Evolutionary conservation across 2,113 vertebrate species (phyloP).

Genomic region (Megalops atlanticus): DNA sequence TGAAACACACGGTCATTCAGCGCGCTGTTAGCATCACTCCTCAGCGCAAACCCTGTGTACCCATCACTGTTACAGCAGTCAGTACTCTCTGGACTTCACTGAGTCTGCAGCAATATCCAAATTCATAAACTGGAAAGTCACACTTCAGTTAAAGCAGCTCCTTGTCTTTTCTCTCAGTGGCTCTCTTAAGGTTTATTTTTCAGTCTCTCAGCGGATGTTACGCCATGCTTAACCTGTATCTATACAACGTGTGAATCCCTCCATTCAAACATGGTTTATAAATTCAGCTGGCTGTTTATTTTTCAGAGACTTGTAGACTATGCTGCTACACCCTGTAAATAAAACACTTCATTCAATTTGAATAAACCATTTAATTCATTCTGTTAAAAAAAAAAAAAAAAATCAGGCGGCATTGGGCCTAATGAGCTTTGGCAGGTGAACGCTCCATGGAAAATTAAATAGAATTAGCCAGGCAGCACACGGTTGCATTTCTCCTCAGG

Average conservation of each 20-base stretch:
- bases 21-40: no score
- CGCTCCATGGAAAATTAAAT: slow-evolving; percentile 6
- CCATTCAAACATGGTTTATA: not conserved
- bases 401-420: not conserved
- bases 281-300: not conserved
- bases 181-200: not conserved
- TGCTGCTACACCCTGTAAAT: not conserved
- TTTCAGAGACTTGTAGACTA: not conserved
- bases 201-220: not conserved
- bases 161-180: not conserved
- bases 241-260: not conserved
- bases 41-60: not conserved
- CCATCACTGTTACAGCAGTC: not conserved
- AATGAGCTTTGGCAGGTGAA: slow-evolving; percentile 13
- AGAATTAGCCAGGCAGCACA: not conserved
- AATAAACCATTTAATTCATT: slow-evolving; percentile 14
- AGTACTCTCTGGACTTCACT: not conserved
- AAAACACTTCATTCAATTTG: not conserved
- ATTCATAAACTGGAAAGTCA: no score
- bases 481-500: not conserved
- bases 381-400: slow-evolving; percentile 1
- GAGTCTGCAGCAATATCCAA: not conserved
- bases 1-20: slow-evolving; percentile 27
- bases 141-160: not conserved
- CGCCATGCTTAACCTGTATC: not conserved